A percentile compares a stretch with the other conserved stretches of the same genome.
Conservation (phyloP, 2,113 vertebrate genomes). For the Prunella himalayana region DNA sequence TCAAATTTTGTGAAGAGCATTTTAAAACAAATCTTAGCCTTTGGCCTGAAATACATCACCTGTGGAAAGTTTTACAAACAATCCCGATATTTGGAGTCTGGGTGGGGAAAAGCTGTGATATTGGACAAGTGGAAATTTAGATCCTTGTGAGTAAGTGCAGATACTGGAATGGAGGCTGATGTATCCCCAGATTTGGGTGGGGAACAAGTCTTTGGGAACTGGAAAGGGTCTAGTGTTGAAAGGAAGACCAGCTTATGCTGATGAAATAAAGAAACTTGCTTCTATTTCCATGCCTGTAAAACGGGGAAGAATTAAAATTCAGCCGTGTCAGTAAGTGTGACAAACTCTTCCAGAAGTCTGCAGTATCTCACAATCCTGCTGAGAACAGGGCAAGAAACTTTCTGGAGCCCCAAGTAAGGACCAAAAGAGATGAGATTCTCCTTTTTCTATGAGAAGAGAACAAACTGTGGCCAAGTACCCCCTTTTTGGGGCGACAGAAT, state of each 20-base stretch:
- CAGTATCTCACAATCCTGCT: not conserved
- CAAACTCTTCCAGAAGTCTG: not conserved
- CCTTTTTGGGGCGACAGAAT: not conserved
- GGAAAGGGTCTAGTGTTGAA: not conserved
- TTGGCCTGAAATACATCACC: slow-evolving; percentile 56
- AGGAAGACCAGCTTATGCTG: not conserved
- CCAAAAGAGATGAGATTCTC: not conserved
- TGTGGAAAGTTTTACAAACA: slow-evolving; percentile 32
- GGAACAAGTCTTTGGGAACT: not conserved
- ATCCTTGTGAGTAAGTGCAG: not conserved
- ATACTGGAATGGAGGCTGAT: not conserved
- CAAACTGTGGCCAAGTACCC: not conserved
- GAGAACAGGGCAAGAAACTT: not conserved
- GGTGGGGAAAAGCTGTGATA: not conserved
- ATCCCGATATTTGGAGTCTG: not conserved
- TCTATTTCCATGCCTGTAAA: not conserved
- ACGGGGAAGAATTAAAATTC: not conserved
- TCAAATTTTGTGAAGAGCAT: slow-evolving; percentile 44
- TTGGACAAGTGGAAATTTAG: not conserved
- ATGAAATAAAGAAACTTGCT: not conserved
- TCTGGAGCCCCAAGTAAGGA: not conserved
- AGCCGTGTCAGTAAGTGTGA: not conserved
- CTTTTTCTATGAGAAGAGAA: not conserved
- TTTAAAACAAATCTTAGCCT: slow-evolving; percentile 37
- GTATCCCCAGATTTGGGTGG: not conserved